A percentile compares a stretch with the other conserved stretches of the same genome.
phyloP scores from a whole-genome alignment of 2,888 invertebrate genomes.

The Syritta pipiens region DNA sequence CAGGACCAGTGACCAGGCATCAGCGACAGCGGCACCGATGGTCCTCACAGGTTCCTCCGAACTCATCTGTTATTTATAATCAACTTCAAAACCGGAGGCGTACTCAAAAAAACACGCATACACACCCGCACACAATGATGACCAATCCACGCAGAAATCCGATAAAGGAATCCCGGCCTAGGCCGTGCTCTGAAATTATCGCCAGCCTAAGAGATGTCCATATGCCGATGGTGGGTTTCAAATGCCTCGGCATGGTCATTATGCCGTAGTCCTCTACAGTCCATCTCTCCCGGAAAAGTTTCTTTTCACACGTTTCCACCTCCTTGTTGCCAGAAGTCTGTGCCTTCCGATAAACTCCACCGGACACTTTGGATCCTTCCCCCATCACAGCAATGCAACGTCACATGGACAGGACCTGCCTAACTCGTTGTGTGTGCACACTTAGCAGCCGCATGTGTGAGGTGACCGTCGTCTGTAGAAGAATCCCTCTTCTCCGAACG shows the following conservation, averaged over 20 bases:
- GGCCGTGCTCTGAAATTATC: conserved; percentile 59
- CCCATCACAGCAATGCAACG: too few species aligned
- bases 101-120: conserved; percentile 9
- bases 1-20: not conserved
- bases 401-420: not conserved
- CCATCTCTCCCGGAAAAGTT: conserved; percentile 8
- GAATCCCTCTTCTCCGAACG: conserved; percentile 12
- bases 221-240: conserved; percentile 8
- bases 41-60: conserved; percentile 55
- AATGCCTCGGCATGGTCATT: conserved; percentile 51
- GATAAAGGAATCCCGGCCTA: conserved; percentile 45
- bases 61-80: conserved; percentile 68
- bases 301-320: conserved; percentile 53
- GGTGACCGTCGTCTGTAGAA: conserved; percentile 38
- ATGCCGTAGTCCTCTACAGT: too few species aligned
- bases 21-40: not conserved
- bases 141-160: conserved; percentile 46
- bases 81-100: conserved; percentile 52
- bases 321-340: conserved; percentile 35
- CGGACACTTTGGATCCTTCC: conserved; percentile 48
- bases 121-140: too few species aligned
- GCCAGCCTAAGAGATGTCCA: conserved; percentile 20
- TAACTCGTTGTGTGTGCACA: conserved; percentile 13
- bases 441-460: conserved; percentile 21
- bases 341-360: too few species aligned